Conservation (phyloP, 2,797 vertebrate genomes). For the Rhinatrema bivittatum region DNA sequence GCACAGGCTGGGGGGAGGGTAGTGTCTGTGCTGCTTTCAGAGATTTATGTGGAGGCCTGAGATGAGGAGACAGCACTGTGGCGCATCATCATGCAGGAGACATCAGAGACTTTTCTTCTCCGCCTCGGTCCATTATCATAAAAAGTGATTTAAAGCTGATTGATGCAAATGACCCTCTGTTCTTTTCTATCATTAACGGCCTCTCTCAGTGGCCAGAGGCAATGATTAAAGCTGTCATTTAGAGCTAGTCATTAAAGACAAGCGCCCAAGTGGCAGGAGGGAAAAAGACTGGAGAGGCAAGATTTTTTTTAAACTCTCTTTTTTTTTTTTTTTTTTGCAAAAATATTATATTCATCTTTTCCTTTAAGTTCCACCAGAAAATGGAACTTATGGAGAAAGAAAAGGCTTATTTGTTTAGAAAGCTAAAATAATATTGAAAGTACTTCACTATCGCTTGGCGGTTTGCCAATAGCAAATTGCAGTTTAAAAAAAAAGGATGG, state of each 20-base stretch:
- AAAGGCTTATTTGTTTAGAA: constrained; percentile 27
- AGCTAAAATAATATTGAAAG: constrained; percentile 32
- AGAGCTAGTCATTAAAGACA: constrained; percentile 96
- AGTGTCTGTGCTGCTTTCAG: constrained; percentile 60
- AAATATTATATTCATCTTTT: constrained; percentile 24
- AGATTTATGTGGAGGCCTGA: constrained; percentile 66
- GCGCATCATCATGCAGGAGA: constrained; percentile 85
- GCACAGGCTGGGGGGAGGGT: constrained; percentile 35
- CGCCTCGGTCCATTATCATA: constrained; percentile 97
- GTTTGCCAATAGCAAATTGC: constrained; percentile 24
- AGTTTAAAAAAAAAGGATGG: constrained; percentile 18
- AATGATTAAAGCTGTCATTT: constrained; percentile 99
- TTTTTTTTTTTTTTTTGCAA: neutral
- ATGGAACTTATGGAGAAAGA: constrained; percentile 12
- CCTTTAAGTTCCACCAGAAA: constrained; percentile 20
- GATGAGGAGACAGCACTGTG: constrained; percentile 59
- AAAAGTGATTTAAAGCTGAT: constrained; percentile 99
- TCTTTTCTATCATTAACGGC: constrained; percentile 97
- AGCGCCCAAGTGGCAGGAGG: constrained; percentile 67
- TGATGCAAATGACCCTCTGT: constrained; percentile 98
- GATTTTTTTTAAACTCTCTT: constrained; percentile 32
- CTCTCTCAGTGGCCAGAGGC: constrained; percentile 95
- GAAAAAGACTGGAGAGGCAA: constrained; percentile 60
- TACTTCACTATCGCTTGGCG: constrained; percentile 18
- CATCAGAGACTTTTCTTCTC: constrained; percentile 81